A percentile compares a stretch with the other conserved stretches of the same genome.
phyloP scores from a whole-genome alignment of 2,888 invertebrate genomes.

The Apeira syringaria region DNA sequence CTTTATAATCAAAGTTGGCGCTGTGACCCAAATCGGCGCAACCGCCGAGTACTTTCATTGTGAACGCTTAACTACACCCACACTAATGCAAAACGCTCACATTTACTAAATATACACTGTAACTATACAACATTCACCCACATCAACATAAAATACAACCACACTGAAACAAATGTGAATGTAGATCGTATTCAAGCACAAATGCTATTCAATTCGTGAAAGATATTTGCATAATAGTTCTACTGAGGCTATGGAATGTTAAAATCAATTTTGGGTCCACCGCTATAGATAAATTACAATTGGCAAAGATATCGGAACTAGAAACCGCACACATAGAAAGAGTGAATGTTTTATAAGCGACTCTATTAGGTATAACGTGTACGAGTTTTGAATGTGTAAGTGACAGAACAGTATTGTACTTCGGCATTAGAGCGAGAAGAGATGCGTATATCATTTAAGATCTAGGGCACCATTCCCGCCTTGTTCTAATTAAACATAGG shows the following conservation, averaged over 20 bases:
- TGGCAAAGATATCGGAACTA: constrained; percentile 25
- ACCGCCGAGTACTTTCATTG: constrained; percentile 81
- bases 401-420: constrained; percentile 66
- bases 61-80: constrained; percentile 70
- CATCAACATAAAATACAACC: constrained; percentile 31
- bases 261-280: constrained; percentile 37
- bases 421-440: constrained; percentile 75
- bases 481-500: constrained; percentile 62
- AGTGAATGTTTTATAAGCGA: constrained; percentile 30
- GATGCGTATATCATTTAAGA: constrained; percentile 71
- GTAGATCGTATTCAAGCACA: constrained; percentile 38
- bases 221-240: constrained; percentile 48
- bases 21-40: constrained; percentile 81
- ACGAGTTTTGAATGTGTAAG: constrained; percentile 41
- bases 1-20: constrained; percentile 80
- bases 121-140: constrained; percentile 28
- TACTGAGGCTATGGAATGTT: constrained; percentile 41
- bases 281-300: constrained; percentile 22
- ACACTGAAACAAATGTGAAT: constrained; percentile 39
- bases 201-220: constrained; percentile 42
- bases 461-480: constrained; percentile 71
- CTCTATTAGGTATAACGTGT: constrained; percentile 33
- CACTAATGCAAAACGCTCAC: constrained; percentile 35
- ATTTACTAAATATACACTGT: constrained; percentile 14
- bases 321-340: constrained; percentile 23